Conservation (phyloP, 2,113 vertebrate genomes). For the Holacanthus passer region DNA sequence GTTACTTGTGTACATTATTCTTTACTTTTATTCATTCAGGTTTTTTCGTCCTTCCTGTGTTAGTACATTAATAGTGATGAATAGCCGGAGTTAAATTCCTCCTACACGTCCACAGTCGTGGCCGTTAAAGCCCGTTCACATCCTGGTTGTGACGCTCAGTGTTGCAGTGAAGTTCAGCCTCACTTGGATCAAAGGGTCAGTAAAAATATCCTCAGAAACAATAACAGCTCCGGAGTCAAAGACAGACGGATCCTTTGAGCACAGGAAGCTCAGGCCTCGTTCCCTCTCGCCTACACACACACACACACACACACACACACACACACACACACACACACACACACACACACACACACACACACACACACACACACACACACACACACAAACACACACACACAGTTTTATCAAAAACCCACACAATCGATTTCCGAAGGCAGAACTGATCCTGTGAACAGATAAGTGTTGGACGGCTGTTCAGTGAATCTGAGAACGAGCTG, state of each 20-base stretch:
- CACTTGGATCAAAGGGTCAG: background rate
- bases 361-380: background rate
- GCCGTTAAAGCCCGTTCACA: too few relatives aligned
- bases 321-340: background rate
- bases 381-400: background rate
- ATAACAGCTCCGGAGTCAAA: background rate
- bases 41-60: too few relatives aligned
- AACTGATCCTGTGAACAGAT: constrained; percentile 5
- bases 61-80: too few relatives aligned
- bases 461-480: background rate
- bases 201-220: constrained; percentile 3
- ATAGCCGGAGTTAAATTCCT: too few relatives aligned
- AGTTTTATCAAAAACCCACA: background rate
- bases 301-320: background rate
- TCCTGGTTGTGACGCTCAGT: too few relatives aligned
- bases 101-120: too few relatives aligned
- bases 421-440: background rate
- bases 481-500: too few relatives aligned
- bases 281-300: background rate
- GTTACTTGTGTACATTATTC: too few relatives aligned
- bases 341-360: too few relatives aligned
- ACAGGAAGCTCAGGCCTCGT: background rate
- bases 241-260: background rate
- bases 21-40: too few relatives aligned
- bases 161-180: background rate